Percentiles rank a stretch among this genome's conserved stretches.
Conservation (phyloP, 2,888 invertebrate species). For the Electrophaes corylata region DNA sequence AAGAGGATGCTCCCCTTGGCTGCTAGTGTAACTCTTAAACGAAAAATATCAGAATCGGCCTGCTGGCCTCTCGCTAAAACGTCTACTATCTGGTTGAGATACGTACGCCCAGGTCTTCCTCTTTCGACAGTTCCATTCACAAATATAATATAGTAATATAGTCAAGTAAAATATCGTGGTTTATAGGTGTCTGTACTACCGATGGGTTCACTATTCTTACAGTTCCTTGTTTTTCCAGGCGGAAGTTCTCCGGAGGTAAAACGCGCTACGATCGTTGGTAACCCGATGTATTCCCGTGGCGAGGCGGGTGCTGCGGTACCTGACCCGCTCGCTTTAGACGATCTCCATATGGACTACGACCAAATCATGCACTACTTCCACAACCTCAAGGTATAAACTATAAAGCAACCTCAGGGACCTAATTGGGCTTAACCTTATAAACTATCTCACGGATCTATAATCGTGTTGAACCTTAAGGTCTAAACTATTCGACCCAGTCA, state of each 20-base stretch:
- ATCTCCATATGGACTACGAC: constrained; percentile 97
- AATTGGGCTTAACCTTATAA: not conserved
- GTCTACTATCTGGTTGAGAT: too few species aligned
- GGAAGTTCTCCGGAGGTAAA: constrained; percentile 87
- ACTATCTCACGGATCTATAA: not conserved
- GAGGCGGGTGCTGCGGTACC: constrained; percentile 67
- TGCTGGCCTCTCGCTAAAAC: too few species aligned
- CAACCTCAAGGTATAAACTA: constrained; percentile 95
- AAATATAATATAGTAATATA: too few species aligned
- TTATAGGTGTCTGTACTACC: too few species aligned
- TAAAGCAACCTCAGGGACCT: constrained; percentile 43
- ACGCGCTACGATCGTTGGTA: constrained; percentile 93
- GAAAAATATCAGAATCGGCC: too few species aligned
- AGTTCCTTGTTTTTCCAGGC: constrained; percentile 46
- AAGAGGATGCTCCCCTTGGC: too few species aligned
- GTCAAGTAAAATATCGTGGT: too few species aligned
- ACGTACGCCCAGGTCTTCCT: too few species aligned
- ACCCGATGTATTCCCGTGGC: constrained; percentile 92
- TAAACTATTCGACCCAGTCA: too few species aligned
- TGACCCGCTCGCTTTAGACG: constrained; percentile 89
- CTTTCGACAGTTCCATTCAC: too few species aligned
- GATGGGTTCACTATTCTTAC: not conserved
- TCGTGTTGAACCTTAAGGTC: not conserved
- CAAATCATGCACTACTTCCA: constrained; percentile 99
- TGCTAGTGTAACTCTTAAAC: too few species aligned